Evolutionary conservation across 30 jellyfish, hydroid and myxozoan genomes (phyloP).

Genomic region (Hydractinia echinata): DNA sequence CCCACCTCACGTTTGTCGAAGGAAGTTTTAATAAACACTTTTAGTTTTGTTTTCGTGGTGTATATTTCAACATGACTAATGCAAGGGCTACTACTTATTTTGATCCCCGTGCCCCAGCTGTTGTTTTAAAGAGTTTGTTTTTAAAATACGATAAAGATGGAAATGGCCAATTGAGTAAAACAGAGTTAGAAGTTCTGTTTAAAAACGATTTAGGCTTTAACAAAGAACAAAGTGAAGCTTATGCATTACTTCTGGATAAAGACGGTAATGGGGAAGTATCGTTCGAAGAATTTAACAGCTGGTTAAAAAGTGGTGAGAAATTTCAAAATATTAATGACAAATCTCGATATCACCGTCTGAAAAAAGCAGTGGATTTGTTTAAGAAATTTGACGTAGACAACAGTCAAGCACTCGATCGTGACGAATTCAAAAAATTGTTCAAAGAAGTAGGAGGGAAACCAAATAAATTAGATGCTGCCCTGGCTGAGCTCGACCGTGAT

Average conservation of each 20-base stretch:
- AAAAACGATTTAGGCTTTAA: conserved; percentile 81
- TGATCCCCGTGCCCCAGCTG: conserved; percentile 61
- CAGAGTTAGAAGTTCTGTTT: conserved; percentile 59
- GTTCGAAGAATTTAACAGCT: conserved; percentile 69
- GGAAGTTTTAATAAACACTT: too few relatives aligned
- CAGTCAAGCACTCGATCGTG: conserved; percentile 78
- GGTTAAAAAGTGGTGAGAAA: conserved; percentile 92
- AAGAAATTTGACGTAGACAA: conserved; percentile 71
- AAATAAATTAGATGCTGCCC: conserved; percentile 48
- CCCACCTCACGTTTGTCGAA: too few relatives aligned
- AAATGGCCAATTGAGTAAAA: conserved; percentile 51
- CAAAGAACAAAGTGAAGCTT: conserved; percentile 75
- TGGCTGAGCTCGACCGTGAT: conserved; percentile 78
- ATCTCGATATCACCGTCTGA: conserved; percentile 60
- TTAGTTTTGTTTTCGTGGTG: too few relatives aligned
- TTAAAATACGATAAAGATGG: conserved; percentile 84
- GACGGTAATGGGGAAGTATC: conserved; percentile 81
- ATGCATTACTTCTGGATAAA: conserved; percentile 75
- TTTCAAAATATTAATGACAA: conserved; percentile 68
- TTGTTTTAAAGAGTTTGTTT: conserved; percentile 76
- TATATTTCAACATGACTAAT: neutral
- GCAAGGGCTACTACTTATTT: conserved; percentile 51
- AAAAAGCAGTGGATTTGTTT: conserved; percentile 85
- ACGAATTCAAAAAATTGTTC: conserved; percentile 62
- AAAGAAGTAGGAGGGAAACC: conserved; percentile 62